Evolutionary conservation across 1,140 invertebrate genomes (phyloP), one percentile per base, ranked within the genome.

Genomic region (Pectinophora gossypiella): DNA sequence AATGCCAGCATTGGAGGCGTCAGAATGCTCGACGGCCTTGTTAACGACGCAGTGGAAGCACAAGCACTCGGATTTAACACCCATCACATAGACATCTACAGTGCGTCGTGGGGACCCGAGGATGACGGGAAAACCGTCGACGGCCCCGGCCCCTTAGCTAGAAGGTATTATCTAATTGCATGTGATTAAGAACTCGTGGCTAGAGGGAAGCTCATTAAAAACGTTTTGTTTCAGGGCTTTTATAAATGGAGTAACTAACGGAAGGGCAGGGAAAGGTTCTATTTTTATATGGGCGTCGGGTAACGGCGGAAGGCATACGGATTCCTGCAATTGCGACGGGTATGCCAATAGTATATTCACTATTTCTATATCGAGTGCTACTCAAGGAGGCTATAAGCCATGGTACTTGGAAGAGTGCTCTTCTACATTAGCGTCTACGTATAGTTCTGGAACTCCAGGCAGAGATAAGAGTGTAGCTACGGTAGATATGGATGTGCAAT

Each of bases 261-360:
- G 98, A 20, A 92, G 98, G 19, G 92, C 94, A 64, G 98, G 98
- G 9, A 95, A 96, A 85, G 98, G 98, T 19, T 98, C 96, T 16
- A 99, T 99, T 67, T 99, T 99, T 88, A 97, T 99, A n/a, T 99
- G 98, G 98, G 98, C 98, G 1, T 98, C 97, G 2, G 98, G 98
- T 18, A 99, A 99, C 81, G 98, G 98, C 13, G 98, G 98, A 5
- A 91, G 95, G 48, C 93, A 97, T 72, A 95, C 95, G 1, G 98
- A 99, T 72, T 98, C 96, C 0, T 99, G 98, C 80, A 99, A 99
- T 87, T 99, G 98, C 89, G 98, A 99, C 84, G 98, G 98, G 2
- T 99, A 99, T 84, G 98, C 97, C 9, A 99, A 99, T 77, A 98
- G 96, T 61, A 99, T 99, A 74, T 99, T 99, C 87, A 99, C 98